These are phyloP conservation scores for Nephrocerus scutellatus DNA, from an alignment of 2,888 invertebrate species.

Conservation along the genomic window DNA sequence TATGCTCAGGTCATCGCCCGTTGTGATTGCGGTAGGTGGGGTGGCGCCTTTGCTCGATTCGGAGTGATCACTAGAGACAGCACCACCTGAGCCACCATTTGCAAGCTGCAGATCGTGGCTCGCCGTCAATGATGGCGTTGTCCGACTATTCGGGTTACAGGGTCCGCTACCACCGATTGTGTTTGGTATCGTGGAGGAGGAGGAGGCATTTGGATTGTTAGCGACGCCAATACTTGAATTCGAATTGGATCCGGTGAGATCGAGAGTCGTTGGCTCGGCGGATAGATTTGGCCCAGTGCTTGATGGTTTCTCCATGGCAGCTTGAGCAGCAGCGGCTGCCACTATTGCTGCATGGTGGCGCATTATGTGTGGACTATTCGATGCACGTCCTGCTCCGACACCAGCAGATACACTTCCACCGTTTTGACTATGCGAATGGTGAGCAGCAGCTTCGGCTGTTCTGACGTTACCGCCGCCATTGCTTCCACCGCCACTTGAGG, in stretches of 20 bases:
- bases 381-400: slow-evolving; percentile 33
- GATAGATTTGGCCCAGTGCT: no score
- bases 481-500: slow-evolving; percentile 25
- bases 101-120: no score
- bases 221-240: slow-evolving; percentile 37
- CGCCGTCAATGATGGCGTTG: slow-evolving; percentile 23
- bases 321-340: slow-evolving; percentile 23
- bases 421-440: slow-evolving; percentile 29
- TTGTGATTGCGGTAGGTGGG: slow-evolving; percentile 14
- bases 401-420: slow-evolving; percentile 37
- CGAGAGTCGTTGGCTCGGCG: slow-evolving; percentile 43
- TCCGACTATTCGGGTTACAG: slow-evolving; percentile 22
- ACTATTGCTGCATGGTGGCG: slow-evolving; percentile 31
- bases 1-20: slow-evolving; percentile 24
- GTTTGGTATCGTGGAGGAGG: no score
- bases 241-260: slow-evolving; percentile 44
- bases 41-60: slow-evolving; percentile 30
- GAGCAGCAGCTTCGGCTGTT: no score
- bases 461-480: slow-evolving; percentile 2
- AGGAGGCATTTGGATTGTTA: slow-evolving; percentile 12
- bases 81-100: no score
- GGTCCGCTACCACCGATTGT: slow-evolving; percentile 4
- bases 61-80: no score
- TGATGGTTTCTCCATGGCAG: slow-evolving; percentile 28
- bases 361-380: slow-evolving; percentile 40